Conservation (phyloP, 2,113 vertebrate species). For the Dendropsophus ebraccatus region DNA sequence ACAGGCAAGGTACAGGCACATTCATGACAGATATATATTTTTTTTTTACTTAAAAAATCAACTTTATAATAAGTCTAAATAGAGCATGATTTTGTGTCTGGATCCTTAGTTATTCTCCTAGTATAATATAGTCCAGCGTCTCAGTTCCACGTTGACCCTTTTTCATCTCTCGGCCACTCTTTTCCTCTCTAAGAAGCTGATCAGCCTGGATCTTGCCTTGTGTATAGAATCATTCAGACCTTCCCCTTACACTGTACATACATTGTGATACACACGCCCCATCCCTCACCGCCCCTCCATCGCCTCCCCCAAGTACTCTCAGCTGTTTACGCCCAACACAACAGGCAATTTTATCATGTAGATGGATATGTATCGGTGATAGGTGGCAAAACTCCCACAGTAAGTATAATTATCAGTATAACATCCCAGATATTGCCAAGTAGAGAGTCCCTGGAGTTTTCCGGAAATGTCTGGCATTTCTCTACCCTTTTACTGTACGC, state of each 20-base stretch:
- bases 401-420: constrained; percentile 27
- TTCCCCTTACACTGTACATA: not conserved
- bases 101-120: not conserved
- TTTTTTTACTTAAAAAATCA: no score
- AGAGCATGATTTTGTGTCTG: not conserved
- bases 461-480: constrained; percentile 12
- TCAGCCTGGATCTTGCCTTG: not conserved
- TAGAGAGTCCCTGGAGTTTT: not conserved
- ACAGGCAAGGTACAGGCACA: no score
- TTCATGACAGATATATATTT: no score
- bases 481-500: constrained; percentile 21
- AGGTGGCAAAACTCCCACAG: no score
- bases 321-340: not conserved
- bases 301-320: not conserved
- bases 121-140: not conserved
- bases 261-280: not conserved
- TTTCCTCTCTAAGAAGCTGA: not conserved
- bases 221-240: not conserved
- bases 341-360: not conserved
- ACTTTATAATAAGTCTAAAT: no score
- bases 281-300: not conserved
- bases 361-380: not conserved
- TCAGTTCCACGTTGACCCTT: not conserved
- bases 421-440: not conserved
- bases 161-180: not conserved